Conservation (phyloP, 2,797 vertebrate species). For the Amphiprion clarkii region DNA sequence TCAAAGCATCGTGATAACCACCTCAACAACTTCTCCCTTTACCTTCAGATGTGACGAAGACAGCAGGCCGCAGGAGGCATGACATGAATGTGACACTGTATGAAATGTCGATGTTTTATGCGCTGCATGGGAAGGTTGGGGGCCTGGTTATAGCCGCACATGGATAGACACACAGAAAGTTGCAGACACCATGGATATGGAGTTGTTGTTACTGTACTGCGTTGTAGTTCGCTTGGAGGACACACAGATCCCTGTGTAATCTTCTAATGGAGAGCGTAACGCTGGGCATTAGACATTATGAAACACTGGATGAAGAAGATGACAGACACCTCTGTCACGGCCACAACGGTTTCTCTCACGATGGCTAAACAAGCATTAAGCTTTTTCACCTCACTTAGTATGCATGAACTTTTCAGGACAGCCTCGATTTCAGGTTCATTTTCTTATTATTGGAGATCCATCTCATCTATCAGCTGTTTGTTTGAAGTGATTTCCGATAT, state of each 20-base stretch:
- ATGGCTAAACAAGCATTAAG: constrained; percentile 10
- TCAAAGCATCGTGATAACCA: constrained; percentile 57
- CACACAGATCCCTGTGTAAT: no score
- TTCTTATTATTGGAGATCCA: constrained; percentile 71
- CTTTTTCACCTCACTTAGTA: constrained; percentile 8
- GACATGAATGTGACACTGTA: constrained; percentile 42
- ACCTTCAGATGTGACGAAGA: constrained; percentile 33
- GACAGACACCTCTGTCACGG: background rate
- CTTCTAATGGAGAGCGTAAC: no score
- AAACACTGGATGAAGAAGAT: background rate
- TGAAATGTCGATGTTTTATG: constrained; percentile 23
- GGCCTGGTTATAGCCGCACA: no score
- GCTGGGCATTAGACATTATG: background rate
- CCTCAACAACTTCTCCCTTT: constrained; percentile 31
- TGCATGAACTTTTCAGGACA: constrained; percentile 39
- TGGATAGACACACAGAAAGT: no score
- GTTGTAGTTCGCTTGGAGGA: no score
- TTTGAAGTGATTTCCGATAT: constrained; percentile 84
- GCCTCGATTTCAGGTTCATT: constrained; percentile 67
- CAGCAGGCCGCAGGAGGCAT: constrained; percentile 27
- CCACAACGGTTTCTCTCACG: constrained; percentile 5
- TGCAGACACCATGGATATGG: no score
- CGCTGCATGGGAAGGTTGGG: background rate
- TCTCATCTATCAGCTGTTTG: constrained; percentile 76
- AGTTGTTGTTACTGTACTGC: no score